phyloP scores from a whole-genome alignment of 2,113 vertebrate species.

The Carassius carassius region DNA sequence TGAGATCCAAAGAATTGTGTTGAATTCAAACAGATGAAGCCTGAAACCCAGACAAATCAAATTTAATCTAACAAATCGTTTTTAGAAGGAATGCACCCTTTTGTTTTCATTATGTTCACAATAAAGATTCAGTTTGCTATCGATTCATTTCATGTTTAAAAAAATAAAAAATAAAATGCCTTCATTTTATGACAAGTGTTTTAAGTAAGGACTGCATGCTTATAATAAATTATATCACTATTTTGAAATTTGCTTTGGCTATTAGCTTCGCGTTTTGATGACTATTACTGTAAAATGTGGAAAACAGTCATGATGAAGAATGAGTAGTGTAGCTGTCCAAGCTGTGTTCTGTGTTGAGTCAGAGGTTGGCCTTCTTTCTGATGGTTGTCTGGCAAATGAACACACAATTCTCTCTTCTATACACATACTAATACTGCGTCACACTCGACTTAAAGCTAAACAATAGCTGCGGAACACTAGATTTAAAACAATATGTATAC shows the following conservation, averaged over 20 bases:
- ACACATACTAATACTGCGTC: background rate
- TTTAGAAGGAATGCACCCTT: background rate
- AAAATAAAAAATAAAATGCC: background rate
- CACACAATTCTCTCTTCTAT: background rate
- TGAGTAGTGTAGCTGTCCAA: background rate
- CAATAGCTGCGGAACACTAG: too few species aligned
- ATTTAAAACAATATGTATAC: background rate
- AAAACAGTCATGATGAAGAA: conserved; percentile 1
- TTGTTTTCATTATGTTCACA: too few species aligned
- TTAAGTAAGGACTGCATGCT: background rate
- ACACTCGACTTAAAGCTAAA: background rate
- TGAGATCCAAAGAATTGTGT: too few species aligned
- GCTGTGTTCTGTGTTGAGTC: background rate
- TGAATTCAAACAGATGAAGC: too few species aligned
- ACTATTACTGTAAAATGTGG: conserved; percentile 2
- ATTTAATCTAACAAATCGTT: too few species aligned
- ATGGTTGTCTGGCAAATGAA: background rate
- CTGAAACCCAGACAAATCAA: too few species aligned
- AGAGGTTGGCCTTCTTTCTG: background rate
- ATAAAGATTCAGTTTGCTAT: too few species aligned
- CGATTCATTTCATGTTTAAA: too few species aligned
- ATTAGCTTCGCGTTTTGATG: background rate
- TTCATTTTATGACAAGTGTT: background rate
- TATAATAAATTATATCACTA: background rate
- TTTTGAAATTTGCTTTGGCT: background rate